phyloP scores from a whole-genome alignment of 2,113 vertebrate genomes.

The Phyllostomus hastatus region DNA sequence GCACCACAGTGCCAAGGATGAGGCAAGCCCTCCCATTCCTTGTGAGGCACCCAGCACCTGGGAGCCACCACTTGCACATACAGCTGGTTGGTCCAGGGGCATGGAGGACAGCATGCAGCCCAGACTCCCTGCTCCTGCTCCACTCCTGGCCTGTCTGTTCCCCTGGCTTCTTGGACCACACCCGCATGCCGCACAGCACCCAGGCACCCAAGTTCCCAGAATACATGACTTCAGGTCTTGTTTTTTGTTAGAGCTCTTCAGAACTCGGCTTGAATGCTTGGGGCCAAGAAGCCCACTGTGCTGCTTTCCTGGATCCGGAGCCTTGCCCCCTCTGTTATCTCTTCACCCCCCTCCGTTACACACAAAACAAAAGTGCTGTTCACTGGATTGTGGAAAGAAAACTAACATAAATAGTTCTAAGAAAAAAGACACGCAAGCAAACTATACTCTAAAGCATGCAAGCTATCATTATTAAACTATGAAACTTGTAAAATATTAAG shows the following conservation, averaged over 20 bases:
- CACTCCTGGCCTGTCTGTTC: not conserved
- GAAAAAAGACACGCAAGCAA: not conserved
- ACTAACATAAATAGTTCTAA: too few species aligned
- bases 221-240: not conserved
- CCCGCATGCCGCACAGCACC: too few species aligned
- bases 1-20: too few species aligned
- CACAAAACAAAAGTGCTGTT: not conserved
- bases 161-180: not conserved
- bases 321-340: not conserved
- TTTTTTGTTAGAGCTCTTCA: not conserved
- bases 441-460: not conserved
- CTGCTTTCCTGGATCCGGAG: not conserved
- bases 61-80: not conserved
- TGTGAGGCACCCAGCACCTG: not conserved
- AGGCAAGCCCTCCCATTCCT: too few species aligned
- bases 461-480: not conserved
- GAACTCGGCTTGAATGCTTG: not conserved
- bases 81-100: rapidly evolving
- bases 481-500: not conserved
- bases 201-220: not conserved
- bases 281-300: not conserved
- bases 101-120: not conserved
- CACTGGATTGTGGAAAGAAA: too few species aligned
- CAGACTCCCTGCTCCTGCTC: not conserved
- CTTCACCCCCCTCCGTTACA: not conserved